Conservation (phyloP, 92 coral and sea anemone species). For the Zoanthus solanderi region DNA sequence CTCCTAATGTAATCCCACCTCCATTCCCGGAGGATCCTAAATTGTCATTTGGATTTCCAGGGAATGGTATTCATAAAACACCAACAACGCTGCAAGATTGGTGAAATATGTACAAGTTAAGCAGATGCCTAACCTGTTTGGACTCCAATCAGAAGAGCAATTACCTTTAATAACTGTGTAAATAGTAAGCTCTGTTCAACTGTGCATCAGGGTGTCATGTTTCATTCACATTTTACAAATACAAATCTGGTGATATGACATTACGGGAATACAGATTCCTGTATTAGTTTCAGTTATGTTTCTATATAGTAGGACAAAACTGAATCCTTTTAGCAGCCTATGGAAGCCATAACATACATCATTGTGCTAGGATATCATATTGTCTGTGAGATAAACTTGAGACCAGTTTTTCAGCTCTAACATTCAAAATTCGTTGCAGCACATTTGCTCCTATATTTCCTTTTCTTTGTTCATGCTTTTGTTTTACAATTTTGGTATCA, state of each 20-base stretch:
- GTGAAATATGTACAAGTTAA: constrained; percentile 35
- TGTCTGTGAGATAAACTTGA: not conserved
- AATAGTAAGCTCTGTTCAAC: not conserved
- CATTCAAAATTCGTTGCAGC: too few species aligned
- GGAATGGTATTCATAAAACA: constrained; percentile 68
- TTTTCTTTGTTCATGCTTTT: too few species aligned
- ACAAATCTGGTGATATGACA: not conserved
- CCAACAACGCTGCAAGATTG: constrained; percentile 67
- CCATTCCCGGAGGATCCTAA: constrained; percentile 82
- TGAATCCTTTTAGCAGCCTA: not conserved
- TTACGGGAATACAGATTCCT: not conserved
- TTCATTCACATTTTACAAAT: not conserved
- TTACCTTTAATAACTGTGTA: not conserved
- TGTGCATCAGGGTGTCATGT: not conserved
- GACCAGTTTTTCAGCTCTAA: not conserved
- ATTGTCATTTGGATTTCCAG: constrained; percentile 69
- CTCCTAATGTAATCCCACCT: constrained; percentile 69
- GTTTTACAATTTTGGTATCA: too few species aligned
- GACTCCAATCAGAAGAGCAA: not conserved
- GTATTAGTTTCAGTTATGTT: not conserved
- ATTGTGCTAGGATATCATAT: too few species aligned
- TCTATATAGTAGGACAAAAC: not conserved
- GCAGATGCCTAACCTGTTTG: not conserved
- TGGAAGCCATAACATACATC: not conserved
- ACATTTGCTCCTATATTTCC: too few species aligned